These are phyloP conservation scores for Phrynocephalus guinanensis DNA, from an alignment of 2,797 vertebrate genomes.

Conservation along the genomic window DNA sequence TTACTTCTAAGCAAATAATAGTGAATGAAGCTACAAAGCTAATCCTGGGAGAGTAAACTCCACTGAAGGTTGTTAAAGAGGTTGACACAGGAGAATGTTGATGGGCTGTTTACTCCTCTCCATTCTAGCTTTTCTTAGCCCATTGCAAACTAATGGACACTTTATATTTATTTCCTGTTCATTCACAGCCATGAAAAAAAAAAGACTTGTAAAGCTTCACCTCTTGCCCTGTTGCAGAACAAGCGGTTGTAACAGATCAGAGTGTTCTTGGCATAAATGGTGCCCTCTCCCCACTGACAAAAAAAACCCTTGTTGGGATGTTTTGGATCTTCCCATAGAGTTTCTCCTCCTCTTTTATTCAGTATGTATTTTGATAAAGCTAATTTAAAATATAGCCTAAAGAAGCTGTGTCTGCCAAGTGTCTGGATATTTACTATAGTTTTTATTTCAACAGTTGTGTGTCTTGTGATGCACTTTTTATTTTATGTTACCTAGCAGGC, in stretches of 20 bases:
- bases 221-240: slow-evolving; percentile 42
- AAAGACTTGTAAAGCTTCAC: slow-evolving; percentile 37
- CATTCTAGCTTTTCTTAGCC: slow-evolving; percentile 60
- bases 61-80: slow-evolving; percentile 53
- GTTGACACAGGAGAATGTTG: slow-evolving; percentile 48
- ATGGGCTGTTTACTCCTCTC: slow-evolving; percentile 48
- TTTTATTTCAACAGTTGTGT: not conserved
- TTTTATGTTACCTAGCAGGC: not conserved
- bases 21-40: slow-evolving; percentile 43
- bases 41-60: slow-evolving; percentile 51
- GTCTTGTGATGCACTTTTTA: not conserved
- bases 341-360: not conserved
- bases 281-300: slow-evolving; percentile 1
- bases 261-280: slow-evolving; percentile 28
- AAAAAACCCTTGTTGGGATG: slow-evolving; percentile 22
- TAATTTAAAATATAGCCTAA: slow-evolving; percentile 12
- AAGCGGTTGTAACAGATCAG: slow-evolving; percentile 30
- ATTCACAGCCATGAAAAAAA: slow-evolving; percentile 31
- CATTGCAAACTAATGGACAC: slow-evolving; percentile 47
- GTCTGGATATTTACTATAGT: not conserved
- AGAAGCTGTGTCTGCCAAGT: not conserved
- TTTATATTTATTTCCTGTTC: slow-evolving; percentile 56
- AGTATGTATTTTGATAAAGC: not conserved
- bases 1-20: slow-evolving; percentile 37
- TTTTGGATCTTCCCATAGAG: not conserved